Base-by-base conservation (phyloP, 2,888 invertebrate species). In the Caradrina kadenii region DNA sequence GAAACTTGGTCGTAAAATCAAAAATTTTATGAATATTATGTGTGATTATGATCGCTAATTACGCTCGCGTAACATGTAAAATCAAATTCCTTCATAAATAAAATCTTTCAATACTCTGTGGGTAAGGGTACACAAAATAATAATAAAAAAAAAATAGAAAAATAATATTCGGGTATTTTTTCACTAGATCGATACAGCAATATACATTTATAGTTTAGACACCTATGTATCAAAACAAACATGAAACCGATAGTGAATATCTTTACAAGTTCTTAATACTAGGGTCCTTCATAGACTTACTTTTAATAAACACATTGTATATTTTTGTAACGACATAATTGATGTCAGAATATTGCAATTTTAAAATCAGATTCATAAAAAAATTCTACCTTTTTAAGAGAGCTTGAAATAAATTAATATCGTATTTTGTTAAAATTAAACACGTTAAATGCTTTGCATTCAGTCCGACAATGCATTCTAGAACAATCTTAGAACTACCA, bases 371-470 rank as follows among this genome's bases (percentile, higher is more conserved):
- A 78, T 64, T 77, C 13, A 68, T 39, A 26, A 61, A 49, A 54
- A 66, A 60, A 26, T 55, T 65, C 53, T 56, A 76, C 42, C 8
- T 69, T 65, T 58, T 73, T 75, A 75, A 83, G 82, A 83, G 83
- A 83, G 84, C 83, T 79, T 64, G 39, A 68, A 74, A 83, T 80
- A 82, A 82, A 80, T 83, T 78, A 83, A 81, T 78, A 82, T 67
- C 54, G 64, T 68, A 62, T 70, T 71, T 69, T 63, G 39, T 77
- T 69, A 76, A 26, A 69, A 67, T 63, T 60, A 68, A 65, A 76
- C 68, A 87, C 83, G 86, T 86, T 89, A 91, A 91, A 91, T 90
- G 88, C 90, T 85, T 84, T 81, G 79, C 77, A 85, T 83, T 85
- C 77, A 78, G 67, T 60, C 53, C 63, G 64, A 73, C 60, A 72